These are phyloP conservation scores for Oophaga pumilio DNA, from an alignment of 2,113 vertebrate genomes.

Conservation along the genomic window DNA sequence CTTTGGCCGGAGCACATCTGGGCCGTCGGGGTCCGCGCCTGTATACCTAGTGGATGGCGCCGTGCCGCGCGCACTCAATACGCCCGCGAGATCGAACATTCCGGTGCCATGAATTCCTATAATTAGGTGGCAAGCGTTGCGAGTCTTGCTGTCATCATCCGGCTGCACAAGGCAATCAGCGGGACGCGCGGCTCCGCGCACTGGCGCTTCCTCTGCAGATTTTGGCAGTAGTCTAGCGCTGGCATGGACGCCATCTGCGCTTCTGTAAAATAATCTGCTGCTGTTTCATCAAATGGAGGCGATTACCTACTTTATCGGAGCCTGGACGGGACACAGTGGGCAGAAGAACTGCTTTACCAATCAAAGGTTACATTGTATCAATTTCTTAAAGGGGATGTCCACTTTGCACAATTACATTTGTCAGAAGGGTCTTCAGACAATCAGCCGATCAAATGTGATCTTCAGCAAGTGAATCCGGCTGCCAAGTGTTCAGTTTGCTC, in stretches of 20 bases:
- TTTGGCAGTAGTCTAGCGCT: not conserved
- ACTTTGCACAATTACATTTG: not conserved
- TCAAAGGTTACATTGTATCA: not conserved
- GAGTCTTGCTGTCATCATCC: conserved; percentile 5
- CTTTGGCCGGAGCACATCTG: not conserved
- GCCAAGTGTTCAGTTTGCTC: not conserved
- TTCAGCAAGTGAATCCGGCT: not conserved
- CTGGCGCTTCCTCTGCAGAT: not conserved
- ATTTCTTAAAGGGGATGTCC: not conserved
- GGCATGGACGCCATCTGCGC: not conserved
- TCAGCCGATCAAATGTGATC: not conserved
- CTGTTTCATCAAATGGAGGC: not conserved
- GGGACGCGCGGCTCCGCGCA: not conserved
- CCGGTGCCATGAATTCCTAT: conserved; percentile 21
- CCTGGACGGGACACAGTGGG: not conserved
- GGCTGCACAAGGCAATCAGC: conserved; percentile 1
- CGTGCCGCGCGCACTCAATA: not conserved
- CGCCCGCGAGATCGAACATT: not conserved
- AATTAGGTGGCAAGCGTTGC: conserved; percentile 33
- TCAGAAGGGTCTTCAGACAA: not conserved
- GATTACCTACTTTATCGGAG: not conserved
- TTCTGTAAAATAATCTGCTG: conserved; percentile 9
- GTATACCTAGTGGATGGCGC: conserved; percentile 22
- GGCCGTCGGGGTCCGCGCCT: not conserved
- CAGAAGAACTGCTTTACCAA: not conserved